A percentile compares a stretch with the other conserved stretches of the same genome.
These are phyloP conservation scores for Turritopsis dohrnii DNA, from an alignment of 30 jellyfish, hydroid and myxozoan species.

Conservation along the genomic window DNA sequence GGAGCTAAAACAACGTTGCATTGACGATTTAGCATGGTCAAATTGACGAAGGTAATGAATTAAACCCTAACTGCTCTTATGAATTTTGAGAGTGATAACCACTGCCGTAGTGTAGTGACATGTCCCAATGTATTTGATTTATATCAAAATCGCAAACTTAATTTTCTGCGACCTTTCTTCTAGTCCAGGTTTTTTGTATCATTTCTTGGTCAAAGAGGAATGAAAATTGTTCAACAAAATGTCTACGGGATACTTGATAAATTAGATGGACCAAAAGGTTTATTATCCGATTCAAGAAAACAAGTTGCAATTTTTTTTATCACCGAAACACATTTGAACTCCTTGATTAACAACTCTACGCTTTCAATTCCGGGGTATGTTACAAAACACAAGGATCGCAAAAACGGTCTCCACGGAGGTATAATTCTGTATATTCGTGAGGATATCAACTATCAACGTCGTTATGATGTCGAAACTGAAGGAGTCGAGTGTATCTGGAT, in stretches of 20 bases:
- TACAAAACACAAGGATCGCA: conserved; percentile 37
- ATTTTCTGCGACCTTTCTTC: too few relatives aligned
- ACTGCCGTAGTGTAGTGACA: too few relatives aligned
- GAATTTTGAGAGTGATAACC: too few relatives aligned
- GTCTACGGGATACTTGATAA: conserved; percentile 32
- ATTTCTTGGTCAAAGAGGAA: too few relatives aligned
- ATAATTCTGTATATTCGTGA: conserved; percentile 3
- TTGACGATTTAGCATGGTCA: too few relatives aligned
- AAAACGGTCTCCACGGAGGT: conserved; percentile 36
- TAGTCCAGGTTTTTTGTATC: too few relatives aligned
- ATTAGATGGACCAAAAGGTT: conserved; percentile 17
- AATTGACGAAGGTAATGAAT: too few relatives aligned
- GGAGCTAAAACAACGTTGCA: too few relatives aligned
- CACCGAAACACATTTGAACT: conserved; percentile 30
- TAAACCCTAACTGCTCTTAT: too few relatives aligned
- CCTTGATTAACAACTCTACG: conserved; percentile 19
- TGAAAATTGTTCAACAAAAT: conserved; percentile 44
- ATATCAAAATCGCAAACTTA: too few relatives aligned
- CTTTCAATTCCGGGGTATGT: conserved; percentile 37
- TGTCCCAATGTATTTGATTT: too few relatives aligned
- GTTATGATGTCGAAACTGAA: conserved; percentile 20
- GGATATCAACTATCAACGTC: conserved; percentile 34
- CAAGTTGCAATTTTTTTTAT: conserved; percentile 29
- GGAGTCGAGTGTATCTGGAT: conserved; percentile 51
- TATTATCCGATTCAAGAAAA: conserved; percentile 26